These are phyloP conservation scores for Galerucella calmariensis DNA, from an alignment of 2,888 invertebrate species.

Conservation along the genomic window DNA sequence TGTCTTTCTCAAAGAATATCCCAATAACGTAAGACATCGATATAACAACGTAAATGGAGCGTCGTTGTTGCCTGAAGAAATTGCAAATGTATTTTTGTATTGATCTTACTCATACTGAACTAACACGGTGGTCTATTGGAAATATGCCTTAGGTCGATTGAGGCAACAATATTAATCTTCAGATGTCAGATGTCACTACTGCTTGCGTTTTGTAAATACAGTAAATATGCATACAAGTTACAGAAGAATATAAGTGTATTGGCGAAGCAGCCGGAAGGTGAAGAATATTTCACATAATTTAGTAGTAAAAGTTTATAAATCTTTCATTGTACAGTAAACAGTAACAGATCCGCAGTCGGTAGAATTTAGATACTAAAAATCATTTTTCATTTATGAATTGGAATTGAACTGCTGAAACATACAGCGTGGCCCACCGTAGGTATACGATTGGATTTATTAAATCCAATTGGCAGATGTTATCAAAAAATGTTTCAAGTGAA, in stretches of 20 bases:
- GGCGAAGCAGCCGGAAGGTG: slow-evolving; percentile 13
- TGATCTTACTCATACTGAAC: neutral
- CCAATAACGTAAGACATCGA: slow-evolving; percentile 4
- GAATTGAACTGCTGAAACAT: no score
- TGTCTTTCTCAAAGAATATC: neutral
- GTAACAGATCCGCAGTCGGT: no score
- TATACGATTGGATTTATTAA: no score
- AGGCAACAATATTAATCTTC: slow-evolving; percentile 21
- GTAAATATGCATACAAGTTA: neutral
- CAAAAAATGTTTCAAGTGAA: no score
- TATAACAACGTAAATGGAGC: slow-evolving; percentile 14
- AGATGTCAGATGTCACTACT: slow-evolving; percentile 17
- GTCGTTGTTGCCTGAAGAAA: slow-evolving; percentile 22
- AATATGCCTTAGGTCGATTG: slow-evolving; percentile 7
- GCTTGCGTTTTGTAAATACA: slow-evolving; percentile 14
- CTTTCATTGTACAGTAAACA: no score
- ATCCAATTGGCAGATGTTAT: no score
- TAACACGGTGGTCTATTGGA: slow-evolving; percentile 23
- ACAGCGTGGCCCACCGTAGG: no score
- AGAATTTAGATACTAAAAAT: no score
- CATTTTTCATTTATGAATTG: no score
- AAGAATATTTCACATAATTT: neutral
- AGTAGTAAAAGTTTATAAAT: no score
- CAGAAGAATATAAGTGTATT: slow-evolving; percentile 8
- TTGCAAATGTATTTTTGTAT: slow-evolving; percentile 7